Evolutionary conservation across 1,140 invertebrate genomes (phyloP).

Genomic region (Nomia melanderi): DNA sequence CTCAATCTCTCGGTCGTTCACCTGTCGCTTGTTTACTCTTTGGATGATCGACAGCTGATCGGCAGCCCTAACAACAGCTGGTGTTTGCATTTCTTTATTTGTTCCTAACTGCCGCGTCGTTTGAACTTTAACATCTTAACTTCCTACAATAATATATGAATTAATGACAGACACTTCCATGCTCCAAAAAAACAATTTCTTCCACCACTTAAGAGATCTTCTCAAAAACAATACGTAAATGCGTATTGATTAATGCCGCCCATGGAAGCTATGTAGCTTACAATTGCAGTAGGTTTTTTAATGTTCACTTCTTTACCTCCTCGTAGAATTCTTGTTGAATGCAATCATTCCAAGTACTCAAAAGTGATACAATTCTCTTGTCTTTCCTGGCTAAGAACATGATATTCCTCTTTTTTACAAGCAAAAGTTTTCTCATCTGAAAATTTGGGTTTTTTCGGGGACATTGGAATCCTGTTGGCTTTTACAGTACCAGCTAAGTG

Average conservation of each 20-base stretch:
- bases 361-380: background rate
- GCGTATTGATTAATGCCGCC: constrained; percentile 23
- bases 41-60: no score
- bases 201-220: constrained; percentile 62
- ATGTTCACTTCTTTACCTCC: background rate
- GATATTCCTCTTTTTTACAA: background rate
- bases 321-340: background rate
- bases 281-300: background rate
- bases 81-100: no score
- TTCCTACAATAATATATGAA: constrained; percentile 38
- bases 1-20: no score
- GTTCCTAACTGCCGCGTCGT: no score
- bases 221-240: constrained; percentile 59
- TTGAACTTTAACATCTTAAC: no score
- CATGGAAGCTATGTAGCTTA: background rate
- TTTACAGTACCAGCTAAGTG: constrained; percentile 1
- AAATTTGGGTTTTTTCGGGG: background rate
- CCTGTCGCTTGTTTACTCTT: no score
- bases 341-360: background rate
- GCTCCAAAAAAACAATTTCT: constrained; percentile 48
- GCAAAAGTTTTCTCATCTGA: background rate
- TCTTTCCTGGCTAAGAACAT: background rate
- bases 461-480: background rate
- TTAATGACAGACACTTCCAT: constrained; percentile 41
- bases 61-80: no score